Percentiles rank a stretch among this genome's conserved stretches.
These are phyloP conservation scores for Charina bottae DNA, from an alignment of 2,113 vertebrate genomes.

Conservation along the genomic window DNA sequence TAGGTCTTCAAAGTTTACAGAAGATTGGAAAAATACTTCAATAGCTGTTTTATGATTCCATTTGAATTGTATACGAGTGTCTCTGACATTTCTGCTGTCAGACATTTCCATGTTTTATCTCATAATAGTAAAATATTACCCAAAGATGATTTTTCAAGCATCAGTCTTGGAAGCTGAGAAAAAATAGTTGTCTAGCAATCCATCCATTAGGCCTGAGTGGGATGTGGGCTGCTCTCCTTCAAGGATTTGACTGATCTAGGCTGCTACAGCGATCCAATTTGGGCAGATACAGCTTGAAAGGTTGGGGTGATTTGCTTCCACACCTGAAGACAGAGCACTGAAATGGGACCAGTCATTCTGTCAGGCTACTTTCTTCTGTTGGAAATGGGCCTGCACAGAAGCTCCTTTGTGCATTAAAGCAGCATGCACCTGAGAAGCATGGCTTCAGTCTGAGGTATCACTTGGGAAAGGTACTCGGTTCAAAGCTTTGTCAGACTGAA, in stretches of 20 bases:
- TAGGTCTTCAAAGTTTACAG: conserved; percentile 76
- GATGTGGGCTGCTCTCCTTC: not conserved
- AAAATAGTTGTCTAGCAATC: not conserved
- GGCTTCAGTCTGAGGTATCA: not conserved
- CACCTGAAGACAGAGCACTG: not conserved
- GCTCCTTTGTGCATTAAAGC: not conserved
- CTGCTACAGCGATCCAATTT: not conserved
- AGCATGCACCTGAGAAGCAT: not conserved
- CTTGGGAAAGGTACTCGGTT: not conserved
- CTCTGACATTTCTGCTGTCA: conserved; percentile 67
- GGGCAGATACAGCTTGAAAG: not conserved
- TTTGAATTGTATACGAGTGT: conserved; percentile 71
- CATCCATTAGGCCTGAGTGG: not conserved
- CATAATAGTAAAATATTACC: conserved; percentile 44
- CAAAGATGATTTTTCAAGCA: conserved; percentile 59
- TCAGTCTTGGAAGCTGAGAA: conserved; percentile 60
- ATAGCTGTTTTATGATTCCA: conserved; percentile 75
- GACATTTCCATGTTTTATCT: conserved; percentile 63
- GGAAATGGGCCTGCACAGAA: not conserved
- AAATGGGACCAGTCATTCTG: not conserved
- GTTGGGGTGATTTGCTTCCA: not conserved
- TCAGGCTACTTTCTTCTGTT: not conserved
- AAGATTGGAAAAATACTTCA: conserved; percentile 73
- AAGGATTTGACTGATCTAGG: not conserved
- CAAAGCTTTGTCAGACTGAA: not conserved